phyloP scores from a whole-genome alignment of 2,888 invertebrate species.

The Phlogophora meticulosa region DNA sequence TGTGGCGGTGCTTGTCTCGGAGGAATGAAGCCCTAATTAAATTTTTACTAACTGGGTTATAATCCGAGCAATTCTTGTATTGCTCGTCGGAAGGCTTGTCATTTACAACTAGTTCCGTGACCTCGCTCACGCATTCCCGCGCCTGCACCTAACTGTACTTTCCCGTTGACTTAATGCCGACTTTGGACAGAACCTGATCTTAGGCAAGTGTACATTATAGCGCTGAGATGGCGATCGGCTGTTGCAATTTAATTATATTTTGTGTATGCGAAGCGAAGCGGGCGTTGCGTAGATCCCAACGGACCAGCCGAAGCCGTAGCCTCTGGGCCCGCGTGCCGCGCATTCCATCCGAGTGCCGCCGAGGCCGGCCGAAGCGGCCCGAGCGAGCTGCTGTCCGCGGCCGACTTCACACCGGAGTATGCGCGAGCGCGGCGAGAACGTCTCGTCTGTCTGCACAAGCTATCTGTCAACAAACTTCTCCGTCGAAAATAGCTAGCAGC shows the following conservation, averaged over 20 bases:
- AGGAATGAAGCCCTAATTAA: constrained; percentile 57
- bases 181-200: constrained; percentile 91
- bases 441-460: constrained; percentile 84
- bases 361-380: constrained; percentile 79
- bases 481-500: constrained; percentile 83
- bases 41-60: constrained; percentile 73
- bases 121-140: constrained; percentile 91
- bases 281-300: constrained; percentile 83
- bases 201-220: constrained; percentile 88
- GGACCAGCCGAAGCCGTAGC: constrained; percentile 79
- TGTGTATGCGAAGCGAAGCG: constrained; percentile 83
- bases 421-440: constrained; percentile 90
- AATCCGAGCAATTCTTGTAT: constrained; percentile 82
- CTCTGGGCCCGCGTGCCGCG: constrained; percentile 84
- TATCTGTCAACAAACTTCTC: constrained; percentile 90
- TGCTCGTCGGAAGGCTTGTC: constrained; percentile 88
- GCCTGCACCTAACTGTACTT: constrained; percentile 91
- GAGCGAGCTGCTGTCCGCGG: constrained; percentile 80
- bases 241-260: constrained; percentile 91
- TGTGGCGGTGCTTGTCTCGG: constrained; percentile 46
- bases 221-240: constrained; percentile 84
- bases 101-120: constrained; percentile 91
- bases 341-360: constrained; percentile 85
- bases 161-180: constrained; percentile 90
- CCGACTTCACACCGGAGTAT: constrained; percentile 90